Conservation (phyloP, 2,113 vertebrate species). For the Anarhynchus alexandrinus region DNA sequence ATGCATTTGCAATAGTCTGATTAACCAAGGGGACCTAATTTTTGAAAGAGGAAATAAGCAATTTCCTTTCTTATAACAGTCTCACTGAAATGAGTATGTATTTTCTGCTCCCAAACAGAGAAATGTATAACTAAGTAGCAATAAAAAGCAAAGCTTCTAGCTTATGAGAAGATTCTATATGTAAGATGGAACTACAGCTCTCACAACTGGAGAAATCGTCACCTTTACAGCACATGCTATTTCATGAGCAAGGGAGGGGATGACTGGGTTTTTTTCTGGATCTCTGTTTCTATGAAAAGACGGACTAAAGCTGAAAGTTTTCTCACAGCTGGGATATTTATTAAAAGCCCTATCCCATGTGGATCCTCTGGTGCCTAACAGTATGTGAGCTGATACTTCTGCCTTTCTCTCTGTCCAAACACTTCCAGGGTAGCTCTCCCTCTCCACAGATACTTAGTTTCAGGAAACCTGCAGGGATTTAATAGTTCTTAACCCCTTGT, state of each 20-base stretch:
- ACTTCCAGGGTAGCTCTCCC: not conserved
- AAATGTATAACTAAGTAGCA: not conserved
- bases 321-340: not conserved
- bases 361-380: not conserved
- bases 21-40: not conserved
- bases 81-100: not conserved
- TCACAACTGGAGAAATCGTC: not conserved
- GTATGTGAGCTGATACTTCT: not conserved
- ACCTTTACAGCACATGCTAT: not conserved
- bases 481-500: not conserved
- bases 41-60: not conserved
- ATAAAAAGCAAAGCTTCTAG: not conserved
- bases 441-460: not conserved
- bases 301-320: not conserved
- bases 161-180: not conserved
- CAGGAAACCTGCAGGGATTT: not conserved
- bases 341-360: not conserved
- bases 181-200: not conserved
- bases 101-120: not conserved
- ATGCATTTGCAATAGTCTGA: not conserved
- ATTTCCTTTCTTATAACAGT: not conserved
- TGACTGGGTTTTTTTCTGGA: not conserved
- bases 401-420: not conserved
- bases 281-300: not conserved
- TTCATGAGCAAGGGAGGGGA: not conserved